A percentile compares a stretch with the other conserved stretches of the same genome.
These are phyloP conservation scores for Grammomys surdaster DNA, from an alignment of 2,113 vertebrate species.

Conservation along the genomic window DNA sequence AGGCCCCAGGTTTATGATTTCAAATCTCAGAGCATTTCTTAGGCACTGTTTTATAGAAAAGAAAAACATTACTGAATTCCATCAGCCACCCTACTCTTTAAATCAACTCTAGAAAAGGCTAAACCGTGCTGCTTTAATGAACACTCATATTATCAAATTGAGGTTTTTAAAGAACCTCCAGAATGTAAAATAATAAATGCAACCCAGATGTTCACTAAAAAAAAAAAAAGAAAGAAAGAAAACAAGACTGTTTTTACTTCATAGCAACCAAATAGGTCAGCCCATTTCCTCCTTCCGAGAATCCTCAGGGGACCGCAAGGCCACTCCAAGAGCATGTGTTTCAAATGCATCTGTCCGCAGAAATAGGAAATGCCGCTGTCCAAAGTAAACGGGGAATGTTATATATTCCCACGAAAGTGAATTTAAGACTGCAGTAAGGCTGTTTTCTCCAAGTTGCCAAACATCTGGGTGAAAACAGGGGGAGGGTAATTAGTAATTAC, in stretches of 20 bases:
- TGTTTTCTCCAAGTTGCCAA: conserved; percentile 51
- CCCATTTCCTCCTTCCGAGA: conserved; percentile 89
- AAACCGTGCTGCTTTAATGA: conserved; percentile 72
- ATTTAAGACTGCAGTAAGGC: conserved; percentile 8
- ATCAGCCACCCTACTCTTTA: conserved; percentile 19
- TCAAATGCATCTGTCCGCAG: conserved; percentile 81
- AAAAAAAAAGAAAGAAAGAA: conserved; percentile 56
- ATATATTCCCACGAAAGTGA: conserved; percentile 85
- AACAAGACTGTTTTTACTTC: conserved; percentile 89
- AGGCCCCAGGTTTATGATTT: not conserved
- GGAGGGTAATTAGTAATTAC: conserved; percentile 14
- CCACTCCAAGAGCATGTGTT: conserved; percentile 82
- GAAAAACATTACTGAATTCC: conserved; percentile 27
- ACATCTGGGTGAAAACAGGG: conserved; percentile 74
- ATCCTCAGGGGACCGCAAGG: conserved; percentile 85
- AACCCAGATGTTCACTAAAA: conserved; percentile 87
- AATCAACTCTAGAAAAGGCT: conserved; percentile 59
- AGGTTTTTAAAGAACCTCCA: conserved; percentile 83
- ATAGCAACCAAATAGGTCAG: conserved; percentile 90
- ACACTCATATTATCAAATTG: conserved; percentile 80
- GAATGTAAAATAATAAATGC: conserved; percentile 87
- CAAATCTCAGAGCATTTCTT: conserved; percentile 57
- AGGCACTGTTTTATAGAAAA: conserved; percentile 57
- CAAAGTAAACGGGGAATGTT: conserved; percentile 81
- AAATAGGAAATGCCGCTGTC: conserved; percentile 85